Evolutionary conservation across 1,140 invertebrate genomes (phyloP), one percentile per base, ranked within the genome.

Genomic region (Rhyzopertha dominica): DNA sequence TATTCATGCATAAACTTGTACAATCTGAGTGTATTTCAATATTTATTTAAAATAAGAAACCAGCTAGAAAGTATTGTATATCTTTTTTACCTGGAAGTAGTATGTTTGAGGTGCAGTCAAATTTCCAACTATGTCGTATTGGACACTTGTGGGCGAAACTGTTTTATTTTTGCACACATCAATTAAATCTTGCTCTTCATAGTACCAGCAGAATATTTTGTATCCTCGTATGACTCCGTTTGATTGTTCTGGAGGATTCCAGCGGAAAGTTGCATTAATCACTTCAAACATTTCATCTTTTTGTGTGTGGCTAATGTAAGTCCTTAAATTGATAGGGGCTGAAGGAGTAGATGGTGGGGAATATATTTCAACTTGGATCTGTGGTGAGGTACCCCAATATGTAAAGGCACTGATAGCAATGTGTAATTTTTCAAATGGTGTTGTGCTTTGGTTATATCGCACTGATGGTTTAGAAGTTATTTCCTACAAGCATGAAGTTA

Each of bases 401-500:
- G 90, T 91, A 51, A 84, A 84, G 0, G 89, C 82, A 36, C 83
- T 79, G 1, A 95, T 74, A 1, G 78, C 78, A 3, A 91, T 74
- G 23, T 79, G 77, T 5, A 92, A 54, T 5, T 69, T 60, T 1
- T 81, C 79, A 61, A 83, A 87, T 0, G 88, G 83, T 5, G 75
- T 56, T 36, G 87, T 70, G 12, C 63, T 55, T 56, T 71, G 5
- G 67, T 66, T 30, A 43, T 74, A 72, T 44, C 65, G 63, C 18
- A 76, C 46, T 39, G 66, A 70, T 0, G 72, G 50, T 22, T 64
- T 57, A 16, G 69, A 72, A 14, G 73, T 71, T 3, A 70, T 72
- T 44, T 61, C 64, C 73, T 74, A 55, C 1, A 60, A 54, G 49
- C 20, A 30, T 16, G 16, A 44, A 17, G 16, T 17, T 25, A 14